These are phyloP conservation scores for Lagorchestes hirsutus DNA, from an alignment of 2,797 vertebrate genomes.

Conservation along the genomic window DNA sequence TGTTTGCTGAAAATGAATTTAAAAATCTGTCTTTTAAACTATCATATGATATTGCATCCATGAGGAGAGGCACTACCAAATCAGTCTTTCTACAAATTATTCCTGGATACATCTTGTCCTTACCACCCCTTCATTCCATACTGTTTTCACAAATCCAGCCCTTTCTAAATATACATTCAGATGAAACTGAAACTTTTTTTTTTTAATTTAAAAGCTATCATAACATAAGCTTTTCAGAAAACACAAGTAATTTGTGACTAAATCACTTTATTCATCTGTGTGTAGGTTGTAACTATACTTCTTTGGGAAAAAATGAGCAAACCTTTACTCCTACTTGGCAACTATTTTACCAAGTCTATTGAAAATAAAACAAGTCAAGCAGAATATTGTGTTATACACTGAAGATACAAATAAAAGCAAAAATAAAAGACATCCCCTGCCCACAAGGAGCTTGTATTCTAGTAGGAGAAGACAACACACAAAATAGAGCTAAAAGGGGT, in stretches of 20 bases:
- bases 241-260: neutral
- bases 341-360: neutral
- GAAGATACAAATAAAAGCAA: neutral
- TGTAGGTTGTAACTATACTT: neutral
- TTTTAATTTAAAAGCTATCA: neutral
- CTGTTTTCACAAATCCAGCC: neutral
- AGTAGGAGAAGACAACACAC: neutral
- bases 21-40: neutral
- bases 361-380: neutral
- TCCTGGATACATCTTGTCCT: slow-evolving; percentile 18
- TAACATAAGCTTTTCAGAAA: neutral
- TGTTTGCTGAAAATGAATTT: slow-evolving; percentile 1
- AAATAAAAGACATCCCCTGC: neutral
- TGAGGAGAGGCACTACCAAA: neutral
- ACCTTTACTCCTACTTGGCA: neutral
- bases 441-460: neutral
- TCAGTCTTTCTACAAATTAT: neutral
- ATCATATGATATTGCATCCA: neutral
- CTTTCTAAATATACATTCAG: neutral
- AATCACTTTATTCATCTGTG: neutral
- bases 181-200: neutral
- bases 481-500: neutral
- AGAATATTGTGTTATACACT: neutral
- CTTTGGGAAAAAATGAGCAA: neutral
- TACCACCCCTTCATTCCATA: neutral